A percentile compares a stretch with the other conserved stretches of the same genome.
Conservation (phyloP, 2,888 invertebrate species). For the Cantharis rufa region DNA sequence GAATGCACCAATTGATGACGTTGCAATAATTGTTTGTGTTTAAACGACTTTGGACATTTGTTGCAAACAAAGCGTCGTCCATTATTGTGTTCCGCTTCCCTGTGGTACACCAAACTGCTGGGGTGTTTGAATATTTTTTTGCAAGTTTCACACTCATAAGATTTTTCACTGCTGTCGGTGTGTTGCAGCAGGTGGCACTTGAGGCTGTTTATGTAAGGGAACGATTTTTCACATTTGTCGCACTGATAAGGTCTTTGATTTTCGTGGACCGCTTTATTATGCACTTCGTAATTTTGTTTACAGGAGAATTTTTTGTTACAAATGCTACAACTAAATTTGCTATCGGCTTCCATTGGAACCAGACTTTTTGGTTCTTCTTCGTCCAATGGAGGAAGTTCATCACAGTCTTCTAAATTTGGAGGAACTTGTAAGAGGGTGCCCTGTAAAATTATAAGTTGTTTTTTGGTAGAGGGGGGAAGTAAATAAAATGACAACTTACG, state of each 20-base stretch:
- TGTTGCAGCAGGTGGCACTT: conserved; percentile 62
- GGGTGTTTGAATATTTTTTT: conserved; percentile 72
- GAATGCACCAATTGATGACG: conserved; percentile 82
- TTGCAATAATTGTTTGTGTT: conserved; percentile 72
- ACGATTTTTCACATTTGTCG: conserved; percentile 62
- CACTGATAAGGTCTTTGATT: conserved; percentile 64
- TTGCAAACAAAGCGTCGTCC: conserved; percentile 72
- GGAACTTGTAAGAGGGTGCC: neutral
- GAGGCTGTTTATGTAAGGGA: conserved; percentile 66
- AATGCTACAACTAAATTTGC: conserved; percentile 56
- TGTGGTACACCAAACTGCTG: conserved; percentile 76
- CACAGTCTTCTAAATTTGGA: neutral
- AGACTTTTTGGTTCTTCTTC: neutral
- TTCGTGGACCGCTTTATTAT: conserved; percentile 63
- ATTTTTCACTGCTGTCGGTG: conserved; percentile 55
- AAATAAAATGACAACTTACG: conserved; percentile 30
- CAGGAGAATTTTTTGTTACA: conserved; percentile 66
- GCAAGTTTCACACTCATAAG: conserved; percentile 69
- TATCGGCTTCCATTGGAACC: neutral
- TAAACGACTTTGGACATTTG: conserved; percentile 76
- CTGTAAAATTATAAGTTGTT: neutral
- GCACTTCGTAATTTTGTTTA: conserved; percentile 65
- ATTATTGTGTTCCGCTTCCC: conserved; percentile 68
- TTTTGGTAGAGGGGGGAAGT: neutral
- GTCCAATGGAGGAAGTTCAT: neutral